Evolutionary conservation across 1,140 invertebrate species (phyloP).

Genomic region (Pseudomyrmex sp.): DNA sequence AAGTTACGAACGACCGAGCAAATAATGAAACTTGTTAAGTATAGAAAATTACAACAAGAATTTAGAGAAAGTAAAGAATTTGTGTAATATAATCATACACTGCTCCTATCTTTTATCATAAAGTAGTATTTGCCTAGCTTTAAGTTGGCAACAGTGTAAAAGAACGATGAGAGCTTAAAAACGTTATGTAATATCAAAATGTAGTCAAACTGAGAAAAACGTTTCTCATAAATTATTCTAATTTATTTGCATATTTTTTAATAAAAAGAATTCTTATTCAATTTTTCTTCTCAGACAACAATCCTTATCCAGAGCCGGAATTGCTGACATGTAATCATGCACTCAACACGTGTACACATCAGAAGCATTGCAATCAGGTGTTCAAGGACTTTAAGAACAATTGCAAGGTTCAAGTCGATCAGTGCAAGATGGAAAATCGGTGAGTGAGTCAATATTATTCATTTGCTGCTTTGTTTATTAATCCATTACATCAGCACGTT

Average conservation of each 20-base stretch:
- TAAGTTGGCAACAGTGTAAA: too few relatives aligned
- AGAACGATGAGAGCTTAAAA: too few relatives aligned
- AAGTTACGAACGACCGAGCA: neutral
- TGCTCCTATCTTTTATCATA: neutral
- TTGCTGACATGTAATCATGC: conserved; percentile 95
- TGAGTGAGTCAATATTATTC: conserved; percentile 83
- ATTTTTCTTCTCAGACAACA: conserved; percentile 89
- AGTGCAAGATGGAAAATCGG: conserved; percentile 95
- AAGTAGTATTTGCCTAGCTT: too few relatives aligned
- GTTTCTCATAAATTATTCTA: neutral
- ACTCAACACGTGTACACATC: conserved; percentile 91
- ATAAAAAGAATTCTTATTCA: neutral
- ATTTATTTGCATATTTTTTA: neutral
- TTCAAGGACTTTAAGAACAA: conserved; percentile 94
- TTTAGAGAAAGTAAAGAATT: neutral
- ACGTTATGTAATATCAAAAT: too few relatives aligned
- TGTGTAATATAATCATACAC: neutral
- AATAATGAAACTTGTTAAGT: neutral
- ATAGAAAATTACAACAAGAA: neutral
- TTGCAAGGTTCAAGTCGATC: conserved; percentile 93
- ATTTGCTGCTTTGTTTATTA: conserved; percentile 13
- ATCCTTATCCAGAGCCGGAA: conserved; percentile 92
- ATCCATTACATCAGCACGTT: neutral
- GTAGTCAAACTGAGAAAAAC: too few relatives aligned
- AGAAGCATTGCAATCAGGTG: conserved; percentile 90